Evolutionary conservation across 1,140 invertebrate genomes (phyloP).

Genomic region (Macrobrachium rosenbergii): DNA sequence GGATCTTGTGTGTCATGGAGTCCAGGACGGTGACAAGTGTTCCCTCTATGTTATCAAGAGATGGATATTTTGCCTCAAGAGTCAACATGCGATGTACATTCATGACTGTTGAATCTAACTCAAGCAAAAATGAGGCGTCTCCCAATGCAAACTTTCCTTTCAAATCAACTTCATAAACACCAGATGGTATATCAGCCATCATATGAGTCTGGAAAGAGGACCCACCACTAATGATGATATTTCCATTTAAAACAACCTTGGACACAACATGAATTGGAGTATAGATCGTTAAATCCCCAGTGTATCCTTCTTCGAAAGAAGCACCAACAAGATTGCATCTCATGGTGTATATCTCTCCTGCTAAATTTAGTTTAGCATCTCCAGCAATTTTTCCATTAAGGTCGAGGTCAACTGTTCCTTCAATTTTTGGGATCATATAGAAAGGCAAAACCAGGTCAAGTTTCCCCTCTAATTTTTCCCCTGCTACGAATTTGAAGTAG

Average conservation of each 20-base stretch:
- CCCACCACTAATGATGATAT: background rate
- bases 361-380: background rate
- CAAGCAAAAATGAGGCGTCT: background rate
- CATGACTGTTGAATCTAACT: background rate
- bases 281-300: background rate
- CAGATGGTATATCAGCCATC: background rate
- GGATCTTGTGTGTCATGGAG: no score
- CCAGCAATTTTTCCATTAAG: constrained; percentile 7
- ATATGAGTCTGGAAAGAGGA: background rate
- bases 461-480: background rate
- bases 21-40: no score
- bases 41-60: no score
- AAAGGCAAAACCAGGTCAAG: background rate
- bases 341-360: background rate
- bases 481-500: background rate
- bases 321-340: background rate
- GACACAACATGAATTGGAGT: constrained; percentile 11
- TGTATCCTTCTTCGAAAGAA: background rate
- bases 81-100: background rate
- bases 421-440: background rate
- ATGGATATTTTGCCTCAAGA: background rate
- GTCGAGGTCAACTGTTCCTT: background rate
- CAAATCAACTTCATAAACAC: background rate
- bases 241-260: background rate
- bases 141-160: background rate